Conservation (phyloP, 2,888 invertebrate genomes). For the Yponomeuta plumbellus region DNA sequence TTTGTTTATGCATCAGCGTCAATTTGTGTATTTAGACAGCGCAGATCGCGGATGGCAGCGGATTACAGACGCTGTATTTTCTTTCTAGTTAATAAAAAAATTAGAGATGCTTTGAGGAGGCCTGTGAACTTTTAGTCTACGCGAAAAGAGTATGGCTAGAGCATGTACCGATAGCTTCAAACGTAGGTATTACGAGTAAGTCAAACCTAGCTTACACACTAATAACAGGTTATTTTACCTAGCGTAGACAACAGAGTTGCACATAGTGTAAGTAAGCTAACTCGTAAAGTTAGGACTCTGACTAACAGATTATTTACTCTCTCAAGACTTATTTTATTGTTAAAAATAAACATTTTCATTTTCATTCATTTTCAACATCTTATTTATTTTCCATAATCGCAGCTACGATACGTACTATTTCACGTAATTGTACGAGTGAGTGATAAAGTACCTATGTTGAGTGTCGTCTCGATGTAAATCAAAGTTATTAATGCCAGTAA, state of each 20-base stretch:
- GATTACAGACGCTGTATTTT: constrained; percentile 17
- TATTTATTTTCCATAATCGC: neutral
- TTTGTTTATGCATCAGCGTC: constrained; percentile 27
- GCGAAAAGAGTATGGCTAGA: neutral
- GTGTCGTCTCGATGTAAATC: neutral
- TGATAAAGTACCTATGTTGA: neutral
- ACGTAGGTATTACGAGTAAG: neutral
- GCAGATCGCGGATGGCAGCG: constrained; percentile 25
- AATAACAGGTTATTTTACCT: no score
- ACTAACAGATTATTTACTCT: no score
- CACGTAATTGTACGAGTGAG: neutral
- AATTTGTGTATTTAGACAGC: constrained; percentile 25
- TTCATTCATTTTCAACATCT: no score
- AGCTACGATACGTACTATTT: no score
- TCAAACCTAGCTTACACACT: neutral
- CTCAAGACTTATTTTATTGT: no score
- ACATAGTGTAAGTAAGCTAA: no score
- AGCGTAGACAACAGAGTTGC: no score
- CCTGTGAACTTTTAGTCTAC: neutral
- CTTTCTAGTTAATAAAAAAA: neutral
- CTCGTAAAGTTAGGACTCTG: no score
- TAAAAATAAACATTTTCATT: no score
- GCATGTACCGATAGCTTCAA: no score
- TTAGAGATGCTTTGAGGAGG: neutral
- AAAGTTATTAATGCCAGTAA: constrained; percentile 3